phyloP scores from a whole-genome alignment of 2,113 vertebrate species.

The Cephalopterus ornatus region DNA sequence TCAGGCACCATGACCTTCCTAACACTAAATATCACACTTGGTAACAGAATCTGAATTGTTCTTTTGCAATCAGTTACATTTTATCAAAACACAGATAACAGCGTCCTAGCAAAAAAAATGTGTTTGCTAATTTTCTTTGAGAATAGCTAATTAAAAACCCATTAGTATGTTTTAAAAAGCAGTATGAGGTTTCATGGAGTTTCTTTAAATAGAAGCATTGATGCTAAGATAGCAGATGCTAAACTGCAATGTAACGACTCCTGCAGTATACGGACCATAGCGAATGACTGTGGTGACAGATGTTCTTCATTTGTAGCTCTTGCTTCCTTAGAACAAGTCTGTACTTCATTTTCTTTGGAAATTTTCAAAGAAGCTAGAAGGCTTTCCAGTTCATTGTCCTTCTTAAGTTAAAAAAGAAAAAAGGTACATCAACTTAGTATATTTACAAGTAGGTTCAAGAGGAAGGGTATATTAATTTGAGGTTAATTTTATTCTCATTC shows the following conservation, averaged over 20 bases:
- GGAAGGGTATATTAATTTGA: background rate
- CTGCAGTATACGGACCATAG: constrained; percentile 82
- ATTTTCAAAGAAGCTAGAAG: constrained; percentile 87
- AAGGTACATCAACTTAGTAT: background rate
- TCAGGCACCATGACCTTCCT: background rate
- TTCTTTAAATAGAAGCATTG: background rate
- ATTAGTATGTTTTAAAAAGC: background rate
- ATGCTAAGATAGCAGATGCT: background rate
- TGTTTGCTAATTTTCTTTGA: background rate
- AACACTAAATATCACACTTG: background rate
- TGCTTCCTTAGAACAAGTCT: constrained; percentile 55
- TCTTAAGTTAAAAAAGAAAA: constrained; percentile 62
- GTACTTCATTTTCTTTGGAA: constrained; percentile 75
- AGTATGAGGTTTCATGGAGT: background rate
- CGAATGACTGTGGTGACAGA: constrained; percentile 94
- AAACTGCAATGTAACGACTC: background rate
- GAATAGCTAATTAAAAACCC: background rate
- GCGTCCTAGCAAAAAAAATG: background rate
- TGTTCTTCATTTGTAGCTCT: constrained; percentile 77
- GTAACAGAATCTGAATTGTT: background rate
- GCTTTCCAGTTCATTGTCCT: constrained; percentile 83
- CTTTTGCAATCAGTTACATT: background rate
- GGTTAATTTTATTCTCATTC: background rate
- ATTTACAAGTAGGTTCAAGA: background rate
- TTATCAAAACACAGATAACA: background rate